These are phyloP conservation scores for Parazoanthus swiftii DNA, from an alignment of 92 coral and sea anemone genomes.

Conservation along the genomic window DNA sequence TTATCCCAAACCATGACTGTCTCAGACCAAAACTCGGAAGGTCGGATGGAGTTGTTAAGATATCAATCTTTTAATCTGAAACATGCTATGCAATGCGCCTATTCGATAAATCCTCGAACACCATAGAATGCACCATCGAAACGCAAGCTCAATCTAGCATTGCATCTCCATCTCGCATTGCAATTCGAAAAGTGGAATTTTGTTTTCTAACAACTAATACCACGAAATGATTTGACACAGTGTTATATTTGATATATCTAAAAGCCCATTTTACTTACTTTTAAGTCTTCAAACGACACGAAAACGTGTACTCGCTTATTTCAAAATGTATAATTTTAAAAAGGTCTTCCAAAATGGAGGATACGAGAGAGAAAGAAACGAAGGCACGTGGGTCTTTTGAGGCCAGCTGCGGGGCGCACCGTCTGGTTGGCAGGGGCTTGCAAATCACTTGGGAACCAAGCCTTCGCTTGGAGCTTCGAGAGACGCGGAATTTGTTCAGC, in stretches of 20 bases:
- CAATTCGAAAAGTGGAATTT: too few relatives aligned
- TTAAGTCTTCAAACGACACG: slow-evolving; percentile 99
- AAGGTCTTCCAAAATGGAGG: slow-evolving; percentile 64
- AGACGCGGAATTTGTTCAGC: not conserved
- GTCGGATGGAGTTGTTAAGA: too few relatives aligned
- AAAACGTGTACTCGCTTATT: slow-evolving; percentile 97
- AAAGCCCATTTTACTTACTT: slow-evolving; percentile 72
- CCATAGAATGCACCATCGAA: too few relatives aligned
- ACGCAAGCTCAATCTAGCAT: not conserved
- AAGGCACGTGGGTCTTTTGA: slow-evolving; percentile 55
- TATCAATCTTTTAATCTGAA: too few relatives aligned
- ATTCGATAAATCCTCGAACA: too few relatives aligned
- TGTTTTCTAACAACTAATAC: not conserved
- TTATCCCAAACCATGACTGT: too few relatives aligned
- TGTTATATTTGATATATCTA: not conserved
- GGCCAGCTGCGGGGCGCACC: slow-evolving; percentile 54
- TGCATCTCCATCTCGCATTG: too few relatives aligned
- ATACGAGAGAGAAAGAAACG: slow-evolving; percentile 51
- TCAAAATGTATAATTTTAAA: slow-evolving; percentile 12
- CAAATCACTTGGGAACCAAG: not conserved
- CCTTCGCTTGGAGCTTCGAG: too few relatives aligned
- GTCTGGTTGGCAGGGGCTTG: slow-evolving; percentile 35
- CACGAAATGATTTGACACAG: too few relatives aligned
- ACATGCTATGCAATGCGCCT: too few relatives aligned
- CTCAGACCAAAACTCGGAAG: too few relatives aligned